Evolutionary conservation across 2,888 invertebrate species (phyloP), one percentile per base, ranked within the genome.

Genomic region (Corbicula japonica): DNA sequence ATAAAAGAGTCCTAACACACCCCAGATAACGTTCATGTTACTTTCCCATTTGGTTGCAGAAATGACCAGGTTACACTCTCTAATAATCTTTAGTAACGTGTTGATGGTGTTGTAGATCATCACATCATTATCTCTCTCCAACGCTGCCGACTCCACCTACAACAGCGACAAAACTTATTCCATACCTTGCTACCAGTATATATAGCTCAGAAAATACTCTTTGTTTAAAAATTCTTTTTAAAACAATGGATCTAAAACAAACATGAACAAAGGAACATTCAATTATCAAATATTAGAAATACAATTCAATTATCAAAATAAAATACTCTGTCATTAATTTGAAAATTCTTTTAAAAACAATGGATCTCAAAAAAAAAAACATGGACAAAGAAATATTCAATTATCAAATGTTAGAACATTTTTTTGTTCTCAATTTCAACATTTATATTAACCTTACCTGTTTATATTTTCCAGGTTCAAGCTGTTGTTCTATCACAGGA

Each of bases 401-500:
- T 38, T 38, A 38, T 15, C 8, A 8, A 12, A 18, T 15, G 18
- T 12, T 38, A 38, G 41, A 12, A 38, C 41, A 38, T 12, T 38
- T 38, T 38, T 12, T 38, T 38, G 18, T 12, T 38, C 18, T 38
- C n/a, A n/a, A 18, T 38, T 12, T 38, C 41, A 38, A 38, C 41
- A 12, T 38, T 38, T 15, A 38, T 12, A 18, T 38, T 38, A 8
- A 38, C 23, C 48, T 46, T 73, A 85, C 84, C 75, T 77, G 68
- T 50, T 73, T 44, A 58, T 80, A 87, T 72, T 73, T 80, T 26
- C 80, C 83, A 15, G 92, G 89, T 18, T 91, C 84, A 3, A 96
- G 91, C 41, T 95, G 95, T 84, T 95, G 94, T 71, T 94, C 92
- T 6, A 95, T 90, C 21, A 96, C 89, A 0, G 97, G 95, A 0